These are phyloP conservation scores for Astyanax mexicanus DNA, from an alignment of 2,797 vertebrate genomes.

Conservation along the genomic window DNA sequence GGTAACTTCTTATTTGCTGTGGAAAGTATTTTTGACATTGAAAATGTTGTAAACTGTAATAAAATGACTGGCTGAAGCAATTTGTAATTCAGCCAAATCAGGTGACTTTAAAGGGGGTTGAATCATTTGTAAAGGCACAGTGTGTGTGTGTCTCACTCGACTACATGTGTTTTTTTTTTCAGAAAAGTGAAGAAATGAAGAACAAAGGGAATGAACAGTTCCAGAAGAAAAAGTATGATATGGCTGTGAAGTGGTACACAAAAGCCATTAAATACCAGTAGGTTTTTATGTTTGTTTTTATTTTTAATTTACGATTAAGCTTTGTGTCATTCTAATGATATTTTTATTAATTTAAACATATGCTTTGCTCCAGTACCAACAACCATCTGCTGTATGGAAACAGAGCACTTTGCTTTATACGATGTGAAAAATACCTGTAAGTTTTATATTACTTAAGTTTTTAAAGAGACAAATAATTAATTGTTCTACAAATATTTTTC, in stretches of 20 bases:
- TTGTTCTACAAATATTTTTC: neutral
- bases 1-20: no score
- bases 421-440: constrained; percentile 84
- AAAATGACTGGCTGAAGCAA: no score
- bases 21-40: no score
- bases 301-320: neutral
- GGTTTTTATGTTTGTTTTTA: constrained; percentile 65
- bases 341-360: constrained; percentile 23
- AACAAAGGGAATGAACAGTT: constrained; percentile 86
- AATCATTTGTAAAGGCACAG: no score
- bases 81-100: no score
- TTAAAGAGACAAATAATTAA: no score
- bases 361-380: constrained; percentile 78
- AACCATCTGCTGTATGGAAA: constrained; percentile 93
- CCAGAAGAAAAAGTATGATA: constrained; percentile 76
- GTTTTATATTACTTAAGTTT: constrained; percentile 65
- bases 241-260: constrained; percentile 85
- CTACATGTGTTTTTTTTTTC: constrained; percentile 24
- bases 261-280: constrained; percentile 87
- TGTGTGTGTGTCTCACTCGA: no score
- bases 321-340: no score
- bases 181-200: constrained; percentile 89
- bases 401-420: constrained; percentile 88
- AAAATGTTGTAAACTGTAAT: no score
- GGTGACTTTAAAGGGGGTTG: no score